Percentiles rank a stretch among this genome's conserved stretches.
These are phyloP conservation scores for Ceryle rudis DNA, from an alignment of 2,797 vertebrate genomes.

Conservation along the genomic window DNA sequence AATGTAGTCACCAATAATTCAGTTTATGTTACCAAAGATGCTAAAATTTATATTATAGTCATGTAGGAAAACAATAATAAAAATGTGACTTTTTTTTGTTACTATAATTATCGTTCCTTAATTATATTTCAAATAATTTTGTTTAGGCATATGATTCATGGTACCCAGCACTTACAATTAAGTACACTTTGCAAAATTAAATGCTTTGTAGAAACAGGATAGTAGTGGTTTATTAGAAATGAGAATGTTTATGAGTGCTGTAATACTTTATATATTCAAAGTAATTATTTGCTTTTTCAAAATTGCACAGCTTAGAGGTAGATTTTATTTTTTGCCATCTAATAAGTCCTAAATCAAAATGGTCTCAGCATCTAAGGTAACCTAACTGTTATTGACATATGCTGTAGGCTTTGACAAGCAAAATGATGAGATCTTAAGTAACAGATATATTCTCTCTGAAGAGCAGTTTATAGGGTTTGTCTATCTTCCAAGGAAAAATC, in stretches of 20 bases:
- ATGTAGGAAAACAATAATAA: not conserved
- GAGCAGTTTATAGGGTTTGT: slow-evolving; percentile 23
- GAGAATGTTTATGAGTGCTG: not conserved
- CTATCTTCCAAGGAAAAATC: slow-evolving; percentile 42
- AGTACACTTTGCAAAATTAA: not conserved
- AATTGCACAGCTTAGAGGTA: not conserved
- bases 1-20: not conserved
- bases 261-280: not conserved
- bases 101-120: not conserved
- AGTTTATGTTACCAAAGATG: not conserved
- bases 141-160: not conserved
- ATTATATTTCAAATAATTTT: not conserved
- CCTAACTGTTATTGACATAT: slow-evolving; percentile 1
- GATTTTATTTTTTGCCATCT: not conserved
- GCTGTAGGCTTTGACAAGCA: not conserved
- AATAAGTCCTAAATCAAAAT: not conserved
- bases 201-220: not conserved
- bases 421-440: slow-evolving; percentile 54
- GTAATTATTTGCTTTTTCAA: not conserved
- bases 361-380: not conserved
- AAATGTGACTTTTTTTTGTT: not conserved
- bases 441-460: slow-evolving; percentile 23
- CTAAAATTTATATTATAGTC: not conserved
- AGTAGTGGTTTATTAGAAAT: not conserved
- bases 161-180: not conserved